phyloP scores from a whole-genome alignment of 1,140 invertebrate genomes.

The Diabrotica virgifera region DNA sequence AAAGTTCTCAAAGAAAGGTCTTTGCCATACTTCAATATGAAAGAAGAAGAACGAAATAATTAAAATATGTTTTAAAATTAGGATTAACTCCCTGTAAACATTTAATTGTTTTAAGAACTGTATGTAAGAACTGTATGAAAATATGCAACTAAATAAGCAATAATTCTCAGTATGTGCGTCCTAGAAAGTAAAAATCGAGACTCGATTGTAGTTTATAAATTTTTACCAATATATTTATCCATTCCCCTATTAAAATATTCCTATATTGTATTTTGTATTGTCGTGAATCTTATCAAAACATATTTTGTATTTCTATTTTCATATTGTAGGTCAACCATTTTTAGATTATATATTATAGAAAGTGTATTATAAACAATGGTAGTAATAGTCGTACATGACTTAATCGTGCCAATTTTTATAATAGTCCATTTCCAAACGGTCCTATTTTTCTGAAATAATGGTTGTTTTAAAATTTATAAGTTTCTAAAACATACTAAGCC shows the following conservation, averaged over 20 bases:
- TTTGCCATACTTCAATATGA: too few relatives aligned
- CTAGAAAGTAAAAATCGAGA: neutral
- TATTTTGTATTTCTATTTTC: constrained; percentile 18
- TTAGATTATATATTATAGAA: constrained; percentile 8
- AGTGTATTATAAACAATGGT: constrained; percentile 2
- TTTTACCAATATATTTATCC: neutral
- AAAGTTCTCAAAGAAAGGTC: too few relatives aligned
- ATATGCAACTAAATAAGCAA: too few relatives aligned
- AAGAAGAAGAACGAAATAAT: too few relatives aligned
- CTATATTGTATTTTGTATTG: neutral
- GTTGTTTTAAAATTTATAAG: neutral
- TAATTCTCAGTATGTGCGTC: neutral
- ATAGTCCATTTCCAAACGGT: neutral
- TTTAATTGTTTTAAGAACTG: too few relatives aligned
- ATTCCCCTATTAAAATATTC: neutral
- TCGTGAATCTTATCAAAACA: constrained; percentile 1
- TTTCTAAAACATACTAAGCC: neutral
- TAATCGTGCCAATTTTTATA: constrained; percentile 6
- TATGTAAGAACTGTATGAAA: too few relatives aligned
- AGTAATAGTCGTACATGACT: neutral
- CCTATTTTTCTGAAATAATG: neutral
- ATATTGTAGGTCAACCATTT: constrained; percentile 10
- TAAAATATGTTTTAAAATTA: too few relatives aligned
- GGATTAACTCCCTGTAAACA: too few relatives aligned
- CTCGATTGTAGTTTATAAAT: neutral